phyloP scores from a whole-genome alignment of 2,113 vertebrate genomes.

The Galbula dea region DNA sequence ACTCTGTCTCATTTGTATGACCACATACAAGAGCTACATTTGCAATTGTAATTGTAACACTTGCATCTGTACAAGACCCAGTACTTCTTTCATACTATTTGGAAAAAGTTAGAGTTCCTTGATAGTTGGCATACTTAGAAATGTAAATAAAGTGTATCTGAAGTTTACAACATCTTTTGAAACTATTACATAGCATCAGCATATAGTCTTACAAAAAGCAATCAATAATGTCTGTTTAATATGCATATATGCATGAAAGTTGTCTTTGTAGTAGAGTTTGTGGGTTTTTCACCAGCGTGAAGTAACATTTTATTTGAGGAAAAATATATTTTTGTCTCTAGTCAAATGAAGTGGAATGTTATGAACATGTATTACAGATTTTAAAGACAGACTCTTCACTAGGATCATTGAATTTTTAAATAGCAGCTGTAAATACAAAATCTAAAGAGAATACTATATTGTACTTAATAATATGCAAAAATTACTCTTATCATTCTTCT shows the following conservation, averaged over 20 bases:
- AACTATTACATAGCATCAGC: background rate
- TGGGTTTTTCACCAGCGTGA: background rate
- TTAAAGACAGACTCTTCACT: background rate
- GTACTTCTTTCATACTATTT: background rate
- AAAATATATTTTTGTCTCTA: background rate
- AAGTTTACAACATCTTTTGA: background rate
- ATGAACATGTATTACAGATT: background rate
- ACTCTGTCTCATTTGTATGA: background rate
- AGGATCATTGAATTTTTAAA: constrained; percentile 23
- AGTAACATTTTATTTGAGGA: background rate
- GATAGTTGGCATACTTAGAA: background rate
- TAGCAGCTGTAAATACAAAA: background rate
- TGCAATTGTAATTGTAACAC: background rate
- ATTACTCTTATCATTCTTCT: background rate
- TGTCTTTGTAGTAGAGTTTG: constrained; percentile 2
- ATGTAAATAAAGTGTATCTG: background rate
- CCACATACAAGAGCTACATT: background rate
- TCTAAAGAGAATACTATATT: background rate
- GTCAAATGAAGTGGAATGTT: background rate
- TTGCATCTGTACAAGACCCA: background rate
- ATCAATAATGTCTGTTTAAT: background rate
- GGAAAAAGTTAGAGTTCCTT: background rate
- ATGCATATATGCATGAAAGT: background rate
- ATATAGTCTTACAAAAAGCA: background rate
- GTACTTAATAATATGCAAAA: constrained; percentile 21